Base-by-base conservation (phyloP, 2,113 vertebrate species). In the Lasiurus borealis region DNA sequence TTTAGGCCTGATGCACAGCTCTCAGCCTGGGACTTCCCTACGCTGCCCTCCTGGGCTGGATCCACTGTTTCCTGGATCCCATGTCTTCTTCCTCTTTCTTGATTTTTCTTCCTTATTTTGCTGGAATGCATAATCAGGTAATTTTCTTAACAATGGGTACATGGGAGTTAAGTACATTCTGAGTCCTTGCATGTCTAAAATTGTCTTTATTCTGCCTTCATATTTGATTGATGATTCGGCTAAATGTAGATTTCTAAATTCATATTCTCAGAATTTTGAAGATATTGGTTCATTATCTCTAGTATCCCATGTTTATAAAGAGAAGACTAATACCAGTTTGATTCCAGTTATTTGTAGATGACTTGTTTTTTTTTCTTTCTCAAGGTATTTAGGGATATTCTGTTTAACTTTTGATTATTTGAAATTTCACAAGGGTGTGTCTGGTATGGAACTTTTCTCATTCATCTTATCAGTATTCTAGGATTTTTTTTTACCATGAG, bases 1-100 rank as follows among this genome's bases (percentile, higher is more conserved):
- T 85, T 92, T 94, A 96, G 93, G 82, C 81, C 81, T 92, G 90
- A 72, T 90, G 13, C 77, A 6, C 68, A 92, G 50, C 91, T 90
- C 19, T 96, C 89, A 92, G 85, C 91, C 93, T 95, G 85, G 85
- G 81, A 82, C 77, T 97, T 95, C 68, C 90, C 82, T 96, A 95
- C 14, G 0, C 91, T 96, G 54, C 59, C 77, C 62, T 96, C 46
- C 46, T 88, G 93, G 73, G 52, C 92, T 95, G 93, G 64, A 88
- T 92, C 93, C 93, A 72, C 86, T 95, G 34, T 95, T 95, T 87
- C 90, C 85, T 95, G 77, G 66, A 93, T 93, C 92, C 90, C 68
- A 50, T 88, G 81, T 77, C 93, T 92, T 77, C 93, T 92, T 96
- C 84, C 29, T 97, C 78, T 95, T 94, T 96, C 93, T 96, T 93